Evolutionary conservation across 1,140 invertebrate genomes (phyloP), one percentile per base, ranked within the genome.

Genomic region (Euwallacea similis): DNA sequence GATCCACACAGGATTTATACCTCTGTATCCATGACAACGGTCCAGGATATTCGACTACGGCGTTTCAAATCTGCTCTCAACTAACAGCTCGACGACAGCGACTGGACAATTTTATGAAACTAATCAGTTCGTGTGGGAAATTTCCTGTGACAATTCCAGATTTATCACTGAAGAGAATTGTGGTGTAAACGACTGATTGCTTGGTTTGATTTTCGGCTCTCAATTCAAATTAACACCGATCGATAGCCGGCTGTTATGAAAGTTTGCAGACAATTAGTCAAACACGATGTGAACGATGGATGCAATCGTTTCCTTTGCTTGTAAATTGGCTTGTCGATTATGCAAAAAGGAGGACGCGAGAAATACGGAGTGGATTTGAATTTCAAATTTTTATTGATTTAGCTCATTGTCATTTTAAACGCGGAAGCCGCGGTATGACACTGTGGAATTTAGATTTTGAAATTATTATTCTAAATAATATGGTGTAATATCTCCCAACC

Each of bases 41-140:
- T 67, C 65, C 59, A 67, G 65, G 65, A 67, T 58, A 67, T 67
- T 67, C 65, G 65, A 46, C 65, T 67, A 46, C 46, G 65, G 42
- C 53, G 64, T 21, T 64, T 53, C 59, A 46, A 46, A 64, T 46
- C 50, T 33, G 10, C 55, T 66, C 50, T 42, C 47, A 66, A 42
- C 44, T 41, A 33, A 33, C 21, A 33, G 21, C 21, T 33, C 21
- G 1, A 33, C 21, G 21, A 33, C 21, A 33, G 21, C 21, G 21
- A 10, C n/a, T 55, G 43, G 64, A 66, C 53, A 55, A 66, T 53
- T 66, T 50, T 33, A 55, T 55, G 47, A 21, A 64, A 44, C 55
- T 13, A 33, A 33, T 10, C n/a, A 10, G 55, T 16, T 16, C 21
- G 10, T 58, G 55, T 21, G 21, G 55, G 21, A 58, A 50, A 50